A percentile compares a stretch with the other conserved stretches of the same genome.
Evolutionary conservation across 2,113 vertebrate genomes (phyloP).

Genomic region (Panthera leo): DNA sequence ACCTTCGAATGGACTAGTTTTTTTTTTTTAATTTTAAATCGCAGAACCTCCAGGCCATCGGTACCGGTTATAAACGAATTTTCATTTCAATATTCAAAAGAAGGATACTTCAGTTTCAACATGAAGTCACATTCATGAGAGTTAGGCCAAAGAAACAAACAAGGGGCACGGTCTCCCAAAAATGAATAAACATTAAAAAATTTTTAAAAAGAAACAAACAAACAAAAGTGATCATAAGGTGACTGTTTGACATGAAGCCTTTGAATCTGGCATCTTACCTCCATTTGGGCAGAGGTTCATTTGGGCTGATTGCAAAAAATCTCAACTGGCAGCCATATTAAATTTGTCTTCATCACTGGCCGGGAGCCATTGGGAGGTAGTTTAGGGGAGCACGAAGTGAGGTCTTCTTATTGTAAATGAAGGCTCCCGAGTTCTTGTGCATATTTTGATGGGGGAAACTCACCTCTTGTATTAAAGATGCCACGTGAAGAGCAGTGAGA

Average conservation of each 20-base stretch:
- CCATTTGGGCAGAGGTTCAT: background rate
- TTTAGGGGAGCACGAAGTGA: background rate
- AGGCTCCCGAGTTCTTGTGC: background rate
- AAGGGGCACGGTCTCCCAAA: too few species aligned
- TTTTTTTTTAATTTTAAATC: background rate
- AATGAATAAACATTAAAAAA: too few species aligned
- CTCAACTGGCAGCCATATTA: background rate
- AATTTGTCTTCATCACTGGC: background rate
- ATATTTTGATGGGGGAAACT: slow-evolving; percentile 51
- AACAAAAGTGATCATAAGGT: background rate
- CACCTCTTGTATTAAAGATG: slow-evolving; percentile 93
- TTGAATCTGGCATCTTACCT: background rate
- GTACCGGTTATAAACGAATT: background rate
- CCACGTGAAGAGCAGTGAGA: slow-evolving; percentile 91
- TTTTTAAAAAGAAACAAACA: background rate
- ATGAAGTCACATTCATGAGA: background rate
- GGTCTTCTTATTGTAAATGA: background rate
- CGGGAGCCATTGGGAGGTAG: background rate
- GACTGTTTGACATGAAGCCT: background rate
- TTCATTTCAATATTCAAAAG: background rate
- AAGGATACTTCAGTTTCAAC: background rate
- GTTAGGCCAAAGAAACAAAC: background rate
- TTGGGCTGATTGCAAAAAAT: background rate
- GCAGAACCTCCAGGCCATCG: background rate
- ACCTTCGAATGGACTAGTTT: background rate